phyloP scores from a whole-genome alignment of 2,113 vertebrate genomes.

The Epinephelus cyanopodus region DNA sequence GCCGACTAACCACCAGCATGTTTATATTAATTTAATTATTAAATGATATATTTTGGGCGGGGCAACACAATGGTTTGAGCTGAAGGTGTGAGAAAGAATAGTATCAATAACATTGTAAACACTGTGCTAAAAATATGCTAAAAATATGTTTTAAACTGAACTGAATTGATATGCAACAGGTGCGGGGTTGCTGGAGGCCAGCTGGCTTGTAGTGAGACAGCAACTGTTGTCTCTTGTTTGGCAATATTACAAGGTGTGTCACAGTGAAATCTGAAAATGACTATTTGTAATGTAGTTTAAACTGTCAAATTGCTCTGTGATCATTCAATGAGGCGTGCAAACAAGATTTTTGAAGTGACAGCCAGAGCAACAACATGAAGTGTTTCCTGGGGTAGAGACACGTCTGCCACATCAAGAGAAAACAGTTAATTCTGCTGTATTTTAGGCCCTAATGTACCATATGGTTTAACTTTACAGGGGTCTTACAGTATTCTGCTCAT shows the following conservation, averaged over 20 bases:
- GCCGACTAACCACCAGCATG: no score
- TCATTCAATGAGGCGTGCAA: background rate
- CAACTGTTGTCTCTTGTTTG: background rate
- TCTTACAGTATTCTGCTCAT: no score
- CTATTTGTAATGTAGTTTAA: slow-evolving; percentile 1
- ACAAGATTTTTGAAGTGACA: background rate
- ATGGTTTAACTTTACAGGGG: background rate
- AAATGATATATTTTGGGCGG: no score
- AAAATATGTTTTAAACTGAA: no score
- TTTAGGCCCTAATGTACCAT: background rate
- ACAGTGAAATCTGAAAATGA: background rate
- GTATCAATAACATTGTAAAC: no score
- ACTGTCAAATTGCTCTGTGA: slow-evolving; percentile 7
- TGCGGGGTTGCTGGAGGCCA: background rate
- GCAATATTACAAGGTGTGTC: background rate
- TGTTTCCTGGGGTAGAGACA: background rate
- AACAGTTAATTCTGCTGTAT: background rate
- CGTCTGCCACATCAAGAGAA: background rate
- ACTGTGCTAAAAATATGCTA: no score
- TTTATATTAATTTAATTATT: no score
- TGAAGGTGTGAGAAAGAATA: no score
- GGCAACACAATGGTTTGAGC: no score
- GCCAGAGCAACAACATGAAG: background rate
- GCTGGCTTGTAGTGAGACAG: background rate
- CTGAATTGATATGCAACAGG: slow-evolving; percentile 4